Conservation (phyloP, 92 coral and sea anemone genomes). For the Zoanthus sociatus region DNA sequence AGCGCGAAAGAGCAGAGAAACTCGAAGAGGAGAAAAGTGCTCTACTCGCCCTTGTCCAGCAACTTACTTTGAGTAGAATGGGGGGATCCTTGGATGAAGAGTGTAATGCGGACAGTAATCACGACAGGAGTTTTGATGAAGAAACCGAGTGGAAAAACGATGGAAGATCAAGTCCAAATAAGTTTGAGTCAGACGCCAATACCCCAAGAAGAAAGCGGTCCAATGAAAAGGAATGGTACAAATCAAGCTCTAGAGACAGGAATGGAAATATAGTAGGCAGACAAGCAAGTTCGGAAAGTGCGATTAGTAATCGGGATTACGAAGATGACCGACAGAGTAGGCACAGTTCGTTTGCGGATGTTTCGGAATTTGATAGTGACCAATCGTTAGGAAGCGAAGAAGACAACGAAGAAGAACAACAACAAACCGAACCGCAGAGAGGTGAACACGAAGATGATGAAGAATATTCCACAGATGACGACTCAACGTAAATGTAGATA, state of each 20-base stretch:
- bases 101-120: background rate
- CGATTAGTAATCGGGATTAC: constrained; percentile 20
- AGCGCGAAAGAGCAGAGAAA: constrained; percentile 66
- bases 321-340: constrained; percentile 40
- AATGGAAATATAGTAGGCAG: constrained; percentile 37
- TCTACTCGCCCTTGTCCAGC: constrained; percentile 25
- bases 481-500: background rate
- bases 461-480: background rate
- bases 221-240: background rate
- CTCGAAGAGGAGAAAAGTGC: constrained; percentile 64
- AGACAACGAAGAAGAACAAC: background rate
- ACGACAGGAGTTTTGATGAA: background rate
- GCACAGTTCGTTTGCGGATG: constrained; percentile 47
- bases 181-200: constrained; percentile 1
- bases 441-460: background rate
- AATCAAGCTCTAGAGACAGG: constrained; percentile 20
- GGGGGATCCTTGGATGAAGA: constrained; percentile 1
- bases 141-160: background rate
- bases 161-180: background rate
- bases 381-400: constrained; percentile 26
- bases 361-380: constrained; percentile 39
- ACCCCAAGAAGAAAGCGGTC: background rate
- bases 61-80: constrained; percentile 24
- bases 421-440: background rate
- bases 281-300: constrained; percentile 36